Conservation (phyloP, 23 tunicate genomes). For the Diplosoma virens region DNA sequence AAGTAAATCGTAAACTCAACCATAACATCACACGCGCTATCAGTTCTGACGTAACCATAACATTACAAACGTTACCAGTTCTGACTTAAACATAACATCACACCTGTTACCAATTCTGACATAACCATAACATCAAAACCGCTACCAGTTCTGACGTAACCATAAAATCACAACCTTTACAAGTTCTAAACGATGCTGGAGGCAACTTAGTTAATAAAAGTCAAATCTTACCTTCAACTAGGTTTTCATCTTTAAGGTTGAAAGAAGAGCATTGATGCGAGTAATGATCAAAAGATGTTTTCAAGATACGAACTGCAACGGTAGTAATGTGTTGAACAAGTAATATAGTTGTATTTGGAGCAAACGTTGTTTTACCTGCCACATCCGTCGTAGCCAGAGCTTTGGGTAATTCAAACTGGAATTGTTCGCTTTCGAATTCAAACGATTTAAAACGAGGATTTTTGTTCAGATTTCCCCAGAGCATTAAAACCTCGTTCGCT, state of each 20-base stretch:
- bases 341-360: neutral
- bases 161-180: too few species aligned
- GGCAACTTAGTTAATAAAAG: too few species aligned
- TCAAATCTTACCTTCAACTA: conserved; percentile 44
- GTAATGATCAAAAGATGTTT: conserved; percentile 64
- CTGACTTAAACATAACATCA: too few species aligned
- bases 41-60: too few species aligned
- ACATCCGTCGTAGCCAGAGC: conserved; percentile 71
- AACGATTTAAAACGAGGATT: conserved; percentile 84
- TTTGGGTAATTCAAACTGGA: conserved; percentile 73
- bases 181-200: too few species aligned
- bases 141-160: too few species aligned
- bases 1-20: too few species aligned
- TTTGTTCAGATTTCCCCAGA: conserved; percentile 89
- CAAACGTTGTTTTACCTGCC: conserved; percentile 34
- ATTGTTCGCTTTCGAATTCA: conserved; percentile 69
- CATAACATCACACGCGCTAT: too few species aligned
- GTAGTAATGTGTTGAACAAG: neutral
- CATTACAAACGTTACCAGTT: too few species aligned
- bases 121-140: too few species aligned
- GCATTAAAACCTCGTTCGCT: conserved; percentile 57
- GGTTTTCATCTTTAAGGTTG: conserved; percentile 34
- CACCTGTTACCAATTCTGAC: too few species aligned
- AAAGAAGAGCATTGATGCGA: conserved; percentile 76
- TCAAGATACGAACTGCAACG: conserved; percentile 66